phyloP scores from a whole-genome alignment of 2,797 vertebrate genomes.

The Ceryle rudis region DNA sequence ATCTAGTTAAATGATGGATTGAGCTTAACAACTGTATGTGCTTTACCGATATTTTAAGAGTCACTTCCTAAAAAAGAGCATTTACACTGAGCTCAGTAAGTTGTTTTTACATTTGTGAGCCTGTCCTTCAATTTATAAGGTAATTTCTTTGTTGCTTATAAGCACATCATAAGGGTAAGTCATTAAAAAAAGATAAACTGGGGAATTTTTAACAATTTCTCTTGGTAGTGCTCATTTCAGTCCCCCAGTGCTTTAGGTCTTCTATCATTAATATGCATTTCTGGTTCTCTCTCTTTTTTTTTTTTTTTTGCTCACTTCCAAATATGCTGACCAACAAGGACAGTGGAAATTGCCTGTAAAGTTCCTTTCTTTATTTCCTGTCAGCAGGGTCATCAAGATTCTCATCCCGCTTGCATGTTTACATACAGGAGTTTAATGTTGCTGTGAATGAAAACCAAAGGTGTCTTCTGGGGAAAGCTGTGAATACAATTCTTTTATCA shows the following conservation, averaged over 20 bases:
- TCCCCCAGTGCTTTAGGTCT: background rate
- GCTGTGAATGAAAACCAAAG: background rate
- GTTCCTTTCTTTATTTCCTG: conserved; percentile 48
- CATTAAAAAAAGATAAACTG: background rate
- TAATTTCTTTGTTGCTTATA: background rate
- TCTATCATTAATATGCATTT: conserved; percentile 54
- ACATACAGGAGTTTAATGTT: background rate
- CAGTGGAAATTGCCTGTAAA: conserved; percentile 52
- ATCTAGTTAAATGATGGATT: background rate
- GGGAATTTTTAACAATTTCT: background rate
- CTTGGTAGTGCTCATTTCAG: background rate
- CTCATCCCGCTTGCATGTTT: background rate
- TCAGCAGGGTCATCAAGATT: conserved; percentile 48
- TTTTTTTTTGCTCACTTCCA: conserved; percentile 17
- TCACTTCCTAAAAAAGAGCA: background rate
- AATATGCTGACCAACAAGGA: conserved; percentile 61
- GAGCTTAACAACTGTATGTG: background rate
- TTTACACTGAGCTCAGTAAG: background rate
- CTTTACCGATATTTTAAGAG: conserved; percentile 9
- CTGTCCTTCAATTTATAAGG: background rate
- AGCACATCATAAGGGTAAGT: background rate
- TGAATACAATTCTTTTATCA: background rate
- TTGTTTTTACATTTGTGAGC: background rate
- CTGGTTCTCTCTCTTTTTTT: background rate
- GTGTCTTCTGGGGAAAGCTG: conserved; percentile 15